phyloP scores from a whole-genome alignment of 2,113 vertebrate species.

The Spermophilus dauricus region DNA sequence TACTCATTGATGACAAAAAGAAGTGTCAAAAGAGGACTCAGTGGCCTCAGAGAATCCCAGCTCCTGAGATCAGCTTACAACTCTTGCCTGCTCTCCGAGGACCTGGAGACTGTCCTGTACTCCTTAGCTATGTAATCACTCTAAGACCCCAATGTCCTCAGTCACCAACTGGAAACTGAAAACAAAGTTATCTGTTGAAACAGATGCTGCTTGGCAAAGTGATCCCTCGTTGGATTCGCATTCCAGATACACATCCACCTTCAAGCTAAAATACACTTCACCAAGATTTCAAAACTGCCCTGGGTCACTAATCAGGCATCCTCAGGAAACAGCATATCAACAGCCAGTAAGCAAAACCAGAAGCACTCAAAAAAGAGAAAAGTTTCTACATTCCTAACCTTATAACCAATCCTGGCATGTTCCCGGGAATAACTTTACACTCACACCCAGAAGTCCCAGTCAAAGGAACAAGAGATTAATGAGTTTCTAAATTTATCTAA shows the following conservation, averaged over 20 bases:
- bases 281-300: constrained; percentile 33
- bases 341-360: not conserved
- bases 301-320: not conserved
- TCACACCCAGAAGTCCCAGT: constrained; percentile 17
- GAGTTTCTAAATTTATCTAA: constrained; percentile 79
- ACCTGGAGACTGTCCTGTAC: no score
- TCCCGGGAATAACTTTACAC: constrained; percentile 40
- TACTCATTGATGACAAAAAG: not conserved
- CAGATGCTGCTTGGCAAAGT: not conserved
- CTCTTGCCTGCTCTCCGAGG: not conserved
- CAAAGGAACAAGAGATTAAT: constrained; percentile 52
- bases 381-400: not conserved
- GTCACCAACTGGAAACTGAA: not conserved
- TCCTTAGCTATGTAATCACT: not conserved
- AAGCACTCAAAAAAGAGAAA: not conserved
- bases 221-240: constrained; percentile 29
- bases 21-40: not conserved
- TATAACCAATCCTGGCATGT: not conserved
- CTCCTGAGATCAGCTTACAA: not conserved
- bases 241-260: not conserved
- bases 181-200: not conserved
- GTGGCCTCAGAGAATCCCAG: not conserved
- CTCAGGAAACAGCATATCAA: not conserved
- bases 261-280: constrained; percentile 61
- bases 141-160: not conserved